Base-by-base conservation (phyloP, 2,113 vertebrate species). In the Symphodus melops region DNA sequence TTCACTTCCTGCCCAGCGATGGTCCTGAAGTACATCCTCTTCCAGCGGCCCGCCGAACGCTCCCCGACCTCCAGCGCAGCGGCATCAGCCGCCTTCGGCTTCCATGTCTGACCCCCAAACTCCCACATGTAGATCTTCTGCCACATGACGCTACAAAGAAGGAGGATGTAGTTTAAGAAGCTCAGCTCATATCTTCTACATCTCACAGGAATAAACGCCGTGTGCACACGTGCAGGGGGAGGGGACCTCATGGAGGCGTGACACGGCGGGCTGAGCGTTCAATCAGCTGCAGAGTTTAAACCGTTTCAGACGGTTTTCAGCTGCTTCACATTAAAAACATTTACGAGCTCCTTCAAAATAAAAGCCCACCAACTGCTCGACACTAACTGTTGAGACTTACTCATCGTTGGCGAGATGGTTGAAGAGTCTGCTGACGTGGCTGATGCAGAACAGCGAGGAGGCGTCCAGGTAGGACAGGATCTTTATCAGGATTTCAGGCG, bases 381-480 rank as follows among this genome's bases (percentile, higher is more conserved):
- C 25, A 25, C 25, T 25, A 25, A 25, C 25, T 25, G 25, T 25
- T 25, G 25, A 12, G 8, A 66, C 86, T 59, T 55, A 92, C 90
- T 90, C 25, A 0, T 88, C 84, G 7, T 58, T 85, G 60, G 86
- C 61, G 0, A 92, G 77, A 9, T 2, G 72, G 65, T 75, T 37
- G 83, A 92, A 70, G 37, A 66, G 63, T 23, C 41, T 87, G 77
- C 66, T 83, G 60, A 89, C 90, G 0, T 78, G 59, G 51, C 79
- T 42, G 59, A 92, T 1, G 55, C 72, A 79, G 54, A 73, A 57
- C 41, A 90, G 62, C 0, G 90, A 84, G 9, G 76, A 44, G 7
- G 56, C 59, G 3, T 90, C 87, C 53, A 92, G 83, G 49, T 80
- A 77, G 0, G 84, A 83, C 13, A 88, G 60, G 2, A 92, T 82